Evolutionary conservation across 23 tunicate species (phyloP).

Genomic region (Trididemnum nubilum): DNA sequence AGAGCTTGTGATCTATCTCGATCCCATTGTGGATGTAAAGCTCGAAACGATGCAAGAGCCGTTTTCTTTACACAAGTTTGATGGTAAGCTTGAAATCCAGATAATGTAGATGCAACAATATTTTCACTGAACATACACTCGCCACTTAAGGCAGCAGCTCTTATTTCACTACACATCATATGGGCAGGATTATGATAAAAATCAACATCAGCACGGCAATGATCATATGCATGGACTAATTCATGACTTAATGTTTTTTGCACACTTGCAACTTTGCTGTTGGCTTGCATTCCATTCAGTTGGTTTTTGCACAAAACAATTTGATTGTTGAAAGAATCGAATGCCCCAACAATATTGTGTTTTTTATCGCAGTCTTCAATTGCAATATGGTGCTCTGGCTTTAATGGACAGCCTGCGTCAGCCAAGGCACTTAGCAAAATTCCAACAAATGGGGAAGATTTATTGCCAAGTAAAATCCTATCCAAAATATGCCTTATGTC

Average conservation of each 20-base stretch:
- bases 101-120: slow-evolving; percentile 22
- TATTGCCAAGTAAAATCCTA: slow-evolving; percentile 12
- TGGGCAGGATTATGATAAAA: slow-evolving; percentile 65
- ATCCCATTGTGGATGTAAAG: slow-evolving; percentile 47
- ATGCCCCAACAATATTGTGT: slow-evolving; percentile 47
- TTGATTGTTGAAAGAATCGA: slow-evolving; percentile 69
- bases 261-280: slow-evolving; percentile 1
- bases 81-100: slow-evolving; percentile 46
- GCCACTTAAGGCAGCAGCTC: slow-evolving; percentile 92
- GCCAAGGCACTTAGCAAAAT: slow-evolving; percentile 56
- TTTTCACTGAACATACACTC: slow-evolving; percentile 67
- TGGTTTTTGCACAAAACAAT: slow-evolving; percentile 70
- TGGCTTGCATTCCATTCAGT: slow-evolving; percentile 18
- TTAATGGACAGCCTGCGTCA: slow-evolving; percentile 63
- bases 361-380: slow-evolving; percentile 52
- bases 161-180: slow-evolving; percentile 81
- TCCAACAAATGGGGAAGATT: slow-evolving; percentile 54
- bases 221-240: slow-evolving; percentile 85
- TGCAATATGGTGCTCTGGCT: slow-evolving; percentile 45
- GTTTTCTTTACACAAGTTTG: slow-evolving; percentile 62
- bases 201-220: slow-evolving; percentile 83
- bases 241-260: slow-evolving; percentile 71
- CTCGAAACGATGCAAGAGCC: slow-evolving; percentile 66
- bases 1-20: slow-evolving; percentile 21
- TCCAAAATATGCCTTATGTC: slow-evolving; percentile 9